Base-by-base conservation (phyloP, 2,888 invertebrate species). In the Iselma pallidipennis region DNA sequence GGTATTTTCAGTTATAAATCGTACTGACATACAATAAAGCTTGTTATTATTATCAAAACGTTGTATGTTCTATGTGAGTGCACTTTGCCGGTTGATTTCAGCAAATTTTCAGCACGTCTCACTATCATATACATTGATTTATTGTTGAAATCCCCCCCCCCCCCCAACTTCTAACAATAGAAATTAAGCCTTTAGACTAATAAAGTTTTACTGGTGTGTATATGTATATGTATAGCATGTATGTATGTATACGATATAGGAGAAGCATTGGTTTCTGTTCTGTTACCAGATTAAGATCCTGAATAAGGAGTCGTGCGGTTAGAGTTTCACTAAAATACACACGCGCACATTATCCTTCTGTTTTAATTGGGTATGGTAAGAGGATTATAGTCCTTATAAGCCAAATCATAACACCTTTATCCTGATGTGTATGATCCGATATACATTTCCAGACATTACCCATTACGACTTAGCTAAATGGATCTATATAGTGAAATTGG, bases 281-380 rank as follows among this genome's bases (percentile, higher is more conserved):
- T 45, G n/a, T n/a, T n/a, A n/a, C n/a, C n/a, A 12, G 45, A 37
- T 37, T 37, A 37, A 2, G 6, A 25, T 25, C 5, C 5, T 25
- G 25, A 25, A 25, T 25, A 6, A 4, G 25, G 37, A 21, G 4
- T 37, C 16, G 14, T 37, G 37, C 4, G 16, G 29, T 9, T 16
- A 2, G 16, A n/a, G 7, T 33, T 33, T n/a, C 4, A 37, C 16
- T 16, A 37, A 16, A 37, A 37, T 7, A 37, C 37, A 10, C 29
- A 29, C 5, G 49, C 26, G 42, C 55, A 45, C 55, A 31, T 63
- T 59, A 63, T 63, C 63, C 59, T 63, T 63, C 59, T 45, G 50
- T 63, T 63, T 63, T 63, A 63, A 63, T 63, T 63, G 63, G 63
- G 59, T 63, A 57, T 50, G 53, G 59, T 63, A 59, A 63, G 63